A percentile compares a stretch with the other conserved stretches of the same genome.
Evolutionary conservation across 2,888 invertebrate species (phyloP).

Genomic region (Volucella bombylans): DNA sequence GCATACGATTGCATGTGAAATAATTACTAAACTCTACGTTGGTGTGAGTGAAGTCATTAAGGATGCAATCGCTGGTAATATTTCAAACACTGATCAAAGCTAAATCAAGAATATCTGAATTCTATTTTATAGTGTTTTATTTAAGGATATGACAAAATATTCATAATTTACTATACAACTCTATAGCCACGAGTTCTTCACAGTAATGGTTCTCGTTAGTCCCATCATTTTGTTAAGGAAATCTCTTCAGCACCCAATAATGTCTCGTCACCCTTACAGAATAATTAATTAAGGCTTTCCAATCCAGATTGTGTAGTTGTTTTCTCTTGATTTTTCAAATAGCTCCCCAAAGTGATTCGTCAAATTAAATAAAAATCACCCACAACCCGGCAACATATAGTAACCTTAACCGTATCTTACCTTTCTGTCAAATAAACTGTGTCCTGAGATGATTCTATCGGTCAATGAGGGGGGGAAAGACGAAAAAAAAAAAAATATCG

Average conservation of each 20-base stretch:
- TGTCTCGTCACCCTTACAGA: constrained; percentile 21
- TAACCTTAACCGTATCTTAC: neutral
- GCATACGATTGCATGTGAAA: too few species aligned
- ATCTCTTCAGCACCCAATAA: neutral
- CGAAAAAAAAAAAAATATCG: neutral
- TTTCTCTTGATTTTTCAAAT: neutral
- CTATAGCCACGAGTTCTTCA: too few species aligned
- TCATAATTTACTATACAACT: too few species aligned
- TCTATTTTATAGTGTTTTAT: too few species aligned
- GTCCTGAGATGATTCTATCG: constrained; percentile 10
- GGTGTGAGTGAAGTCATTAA: too few species aligned
- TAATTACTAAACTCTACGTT: too few species aligned
- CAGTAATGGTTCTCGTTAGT: neutral
- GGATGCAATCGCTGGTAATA: too few species aligned
- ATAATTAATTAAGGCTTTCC: constrained; percentile 30
- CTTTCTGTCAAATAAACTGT: constrained; percentile 12
- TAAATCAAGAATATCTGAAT: too few species aligned
- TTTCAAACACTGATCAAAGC: too few species aligned
- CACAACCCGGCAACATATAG: constrained; percentile 12
- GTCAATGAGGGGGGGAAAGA: neutral
- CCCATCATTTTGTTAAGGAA: neutral
- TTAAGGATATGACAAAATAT: too few species aligned
- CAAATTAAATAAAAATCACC: constrained; percentile 34
- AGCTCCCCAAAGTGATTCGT: neutral
- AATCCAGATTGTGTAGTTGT: constrained; percentile 22